Evolutionary conservation across 92 coral and sea anemone species (phyloP).

Genomic region (Paramuricea clavata): DNA sequence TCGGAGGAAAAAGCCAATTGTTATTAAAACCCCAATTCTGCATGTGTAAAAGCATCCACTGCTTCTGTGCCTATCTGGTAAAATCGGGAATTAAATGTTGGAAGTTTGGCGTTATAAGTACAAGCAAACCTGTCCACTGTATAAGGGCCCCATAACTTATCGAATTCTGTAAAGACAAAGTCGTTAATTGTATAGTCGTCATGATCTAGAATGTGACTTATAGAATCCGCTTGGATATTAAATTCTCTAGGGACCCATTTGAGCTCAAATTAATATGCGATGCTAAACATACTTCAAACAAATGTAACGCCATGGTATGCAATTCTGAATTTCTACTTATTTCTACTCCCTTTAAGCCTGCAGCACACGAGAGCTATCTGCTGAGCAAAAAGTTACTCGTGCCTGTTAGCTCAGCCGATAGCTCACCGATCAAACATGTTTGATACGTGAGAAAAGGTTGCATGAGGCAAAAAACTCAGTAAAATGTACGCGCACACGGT

Average conservation of each 20-base stretch:
- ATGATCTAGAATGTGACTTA: slow-evolving; percentile 13
- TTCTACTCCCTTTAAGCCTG: no score
- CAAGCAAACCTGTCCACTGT: slow-evolving; percentile 42
- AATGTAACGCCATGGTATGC: slow-evolving; percentile 47
- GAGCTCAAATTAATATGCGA: neutral
- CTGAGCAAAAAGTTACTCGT: no score
- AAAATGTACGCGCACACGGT: no score
- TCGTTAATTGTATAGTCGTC: slow-evolving; percentile 40
- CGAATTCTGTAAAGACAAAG: slow-evolving; percentile 18
- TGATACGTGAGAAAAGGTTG: no score
- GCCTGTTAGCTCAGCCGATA: no score
- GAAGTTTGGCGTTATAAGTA: slow-evolving; percentile 11
- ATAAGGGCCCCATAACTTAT: slow-evolving; percentile 42
- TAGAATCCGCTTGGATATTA: slow-evolving; percentile 26
- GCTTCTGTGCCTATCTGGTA: slow-evolving; percentile 21
- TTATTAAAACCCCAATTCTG: slow-evolving; percentile 54
- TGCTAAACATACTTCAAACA: neutral
- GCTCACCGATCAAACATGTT: no score
- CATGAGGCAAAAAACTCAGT: no score
- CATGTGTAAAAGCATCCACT: slow-evolving; percentile 65
- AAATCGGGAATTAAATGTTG: slow-evolving; percentile 42
- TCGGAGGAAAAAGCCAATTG: slow-evolving; percentile 60
- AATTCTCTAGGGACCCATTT: slow-evolving; percentile 33
- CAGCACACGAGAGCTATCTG: no score
- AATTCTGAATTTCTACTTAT: slow-evolving; percentile 1